A percentile compares a stretch with the other conserved stretches of the same genome.
Evolutionary conservation across 2,113 vertebrate genomes (phyloP).

Genomic region (Rhea americana): DNA sequence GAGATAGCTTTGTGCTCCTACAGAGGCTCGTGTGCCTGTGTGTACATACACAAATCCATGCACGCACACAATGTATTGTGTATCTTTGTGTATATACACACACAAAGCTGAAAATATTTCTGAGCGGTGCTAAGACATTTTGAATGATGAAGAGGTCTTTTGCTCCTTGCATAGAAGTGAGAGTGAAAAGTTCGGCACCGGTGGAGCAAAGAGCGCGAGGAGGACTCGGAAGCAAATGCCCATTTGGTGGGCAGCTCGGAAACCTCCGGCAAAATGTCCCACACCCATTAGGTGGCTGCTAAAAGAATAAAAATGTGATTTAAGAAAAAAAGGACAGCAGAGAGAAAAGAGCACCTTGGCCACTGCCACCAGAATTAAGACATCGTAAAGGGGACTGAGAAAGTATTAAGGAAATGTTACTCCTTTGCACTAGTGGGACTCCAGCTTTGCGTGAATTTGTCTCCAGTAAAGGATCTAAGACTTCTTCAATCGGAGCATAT

Average conservation of each 20-base stretch:
- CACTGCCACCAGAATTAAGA: not conserved
- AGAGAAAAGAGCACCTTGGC: not conserved
- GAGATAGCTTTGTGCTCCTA: not conserved
- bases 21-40: conserved; percentile 29
- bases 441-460: conserved; percentile 81
- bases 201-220: not conserved
- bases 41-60: conserved; percentile 43
- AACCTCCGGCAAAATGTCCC: not conserved
- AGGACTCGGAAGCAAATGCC: not conserved
- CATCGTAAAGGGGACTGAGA: conserved; percentile 5
- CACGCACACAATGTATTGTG: conserved; percentile 47
- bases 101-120: conserved; percentile 47
- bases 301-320: rapidly evolving
- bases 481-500: conserved; percentile 93
- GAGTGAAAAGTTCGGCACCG: not conserved
- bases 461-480: conserved; percentile 88
- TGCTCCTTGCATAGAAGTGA: not conserved
- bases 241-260: not conserved
- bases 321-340: not conserved
- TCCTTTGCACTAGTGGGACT: conserved; percentile 75
- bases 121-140: not conserved
- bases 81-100: conserved; percentile 26
- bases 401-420: conserved; percentile 72
- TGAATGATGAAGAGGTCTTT: conserved; percentile 38
- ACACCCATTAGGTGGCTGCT: not conserved